phyloP scores from a whole-genome alignment of 2,113 vertebrate species.

The Chloebia gouldiae region DNA sequence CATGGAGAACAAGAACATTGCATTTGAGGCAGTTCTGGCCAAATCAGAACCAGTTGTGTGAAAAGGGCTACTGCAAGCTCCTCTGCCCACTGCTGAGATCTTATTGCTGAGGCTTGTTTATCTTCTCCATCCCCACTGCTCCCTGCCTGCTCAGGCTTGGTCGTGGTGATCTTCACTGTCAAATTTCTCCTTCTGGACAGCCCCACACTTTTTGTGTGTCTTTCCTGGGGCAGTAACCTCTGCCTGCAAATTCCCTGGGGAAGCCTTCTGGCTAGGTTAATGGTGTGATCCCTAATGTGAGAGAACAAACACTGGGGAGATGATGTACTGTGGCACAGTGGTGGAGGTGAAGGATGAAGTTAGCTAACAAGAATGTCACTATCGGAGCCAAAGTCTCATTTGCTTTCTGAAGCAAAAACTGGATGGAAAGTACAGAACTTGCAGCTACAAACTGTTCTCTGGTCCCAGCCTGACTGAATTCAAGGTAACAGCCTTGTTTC shows the following conservation, averaged over 20 bases:
- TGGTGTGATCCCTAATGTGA: neutral
- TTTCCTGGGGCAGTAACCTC: neutral
- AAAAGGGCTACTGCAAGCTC: neutral
- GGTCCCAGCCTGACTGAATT: neutral
- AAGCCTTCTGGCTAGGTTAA: neutral
- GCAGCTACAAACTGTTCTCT: neutral
- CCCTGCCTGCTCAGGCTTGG: neutral
- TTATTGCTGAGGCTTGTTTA: neutral
- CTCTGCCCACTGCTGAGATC: neutral
- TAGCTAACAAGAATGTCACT: neutral
- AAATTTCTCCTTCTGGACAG: neutral
- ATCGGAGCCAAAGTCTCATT: rapidly evolving
- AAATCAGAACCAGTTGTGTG: neutral
- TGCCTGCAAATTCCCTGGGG: neutral
- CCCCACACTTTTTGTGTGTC: rapidly evolving
- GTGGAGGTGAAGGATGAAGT: neutral
- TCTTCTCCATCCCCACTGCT: neutral
- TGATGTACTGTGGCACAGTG: neutral
- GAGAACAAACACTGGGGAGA: neutral
- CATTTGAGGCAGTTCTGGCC: neutral
- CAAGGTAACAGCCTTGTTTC: neutral
- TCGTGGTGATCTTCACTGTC: neutral
- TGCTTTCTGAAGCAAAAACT: neutral
- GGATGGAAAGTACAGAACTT: neutral
- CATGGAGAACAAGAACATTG: neutral